These are phyloP conservation scores for Diplodus puntazzo DNA, from an alignment of 2,797 vertebrate species.

Conservation along the genomic window DNA sequence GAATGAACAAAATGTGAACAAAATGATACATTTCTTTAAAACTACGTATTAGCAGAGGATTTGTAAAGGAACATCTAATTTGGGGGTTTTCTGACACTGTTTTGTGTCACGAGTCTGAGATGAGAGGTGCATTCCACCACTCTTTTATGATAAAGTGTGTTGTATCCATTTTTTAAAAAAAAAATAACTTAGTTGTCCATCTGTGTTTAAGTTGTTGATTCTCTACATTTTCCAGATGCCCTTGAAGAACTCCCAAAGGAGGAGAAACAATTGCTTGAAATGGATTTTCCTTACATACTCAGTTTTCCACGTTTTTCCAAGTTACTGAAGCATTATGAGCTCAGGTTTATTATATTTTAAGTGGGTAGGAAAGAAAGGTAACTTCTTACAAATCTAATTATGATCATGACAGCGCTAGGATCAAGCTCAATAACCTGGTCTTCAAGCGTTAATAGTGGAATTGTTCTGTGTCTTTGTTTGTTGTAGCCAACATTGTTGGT, in stretches of 20 bases:
- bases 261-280: too few relatives aligned
- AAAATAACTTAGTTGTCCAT: not conserved
- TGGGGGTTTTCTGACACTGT: slow-evolving; percentile 11
- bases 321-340: not conserved
- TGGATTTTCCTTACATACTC: not conserved
- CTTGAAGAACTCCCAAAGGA: not conserved
- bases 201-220: not conserved
- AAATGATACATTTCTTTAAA: slow-evolving; percentile 5
- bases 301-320: not conserved
- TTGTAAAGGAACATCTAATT: not conserved
- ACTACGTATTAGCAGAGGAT: slow-evolving; percentile 2
- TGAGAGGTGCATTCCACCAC: slow-evolving; percentile 4
- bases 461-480: not conserved
- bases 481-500: slow-evolving; percentile 18
- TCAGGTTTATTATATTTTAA: not conserved
- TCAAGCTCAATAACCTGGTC: not conserved
- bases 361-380: not conserved
- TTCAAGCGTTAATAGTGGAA: slow-evolving; percentile 15
- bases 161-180: not conserved
- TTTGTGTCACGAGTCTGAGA: slow-evolving; percentile 15
- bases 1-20: not conserved
- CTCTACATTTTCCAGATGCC: slow-evolving; percentile 21
- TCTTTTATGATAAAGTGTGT: slow-evolving; percentile 8
- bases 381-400: not conserved
- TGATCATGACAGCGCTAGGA: not conserved